A percentile compares a stretch with the other conserved stretches of the same genome.
Conservation (phyloP, 2,888 invertebrate species). For the Chloroclysta siterata region DNA sequence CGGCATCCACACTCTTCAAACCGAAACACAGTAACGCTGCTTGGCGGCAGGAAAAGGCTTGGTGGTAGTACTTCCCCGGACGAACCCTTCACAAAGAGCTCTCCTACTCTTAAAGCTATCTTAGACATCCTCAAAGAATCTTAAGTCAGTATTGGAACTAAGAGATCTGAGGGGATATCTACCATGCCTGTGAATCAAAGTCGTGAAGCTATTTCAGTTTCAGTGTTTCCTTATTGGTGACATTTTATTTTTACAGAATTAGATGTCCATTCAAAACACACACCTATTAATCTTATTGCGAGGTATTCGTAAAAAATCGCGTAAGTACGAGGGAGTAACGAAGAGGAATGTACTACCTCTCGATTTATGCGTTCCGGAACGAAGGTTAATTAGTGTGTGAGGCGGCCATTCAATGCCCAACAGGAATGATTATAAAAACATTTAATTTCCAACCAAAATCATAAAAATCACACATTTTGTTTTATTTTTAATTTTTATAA, state of each 20-base stretch:
- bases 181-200: too few relatives aligned
- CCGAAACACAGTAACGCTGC: too few relatives aligned
- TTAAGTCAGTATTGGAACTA: too few relatives aligned
- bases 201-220: too few relatives aligned
- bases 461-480: not conserved
- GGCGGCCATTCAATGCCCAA: conserved; percentile 51
- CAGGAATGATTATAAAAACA: not conserved
- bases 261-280: conserved; percentile 32
- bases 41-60: too few relatives aligned
- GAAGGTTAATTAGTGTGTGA: conserved; percentile 70
- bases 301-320: conserved; percentile 48
- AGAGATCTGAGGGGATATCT: too few relatives aligned
- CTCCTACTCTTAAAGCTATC: too few relatives aligned
- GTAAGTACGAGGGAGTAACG: conserved; percentile 46
- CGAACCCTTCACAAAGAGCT: too few relatives aligned
- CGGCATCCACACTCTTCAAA: too few relatives aligned
- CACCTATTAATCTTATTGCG: conserved; percentile 42
- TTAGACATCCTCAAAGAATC: too few relatives aligned
- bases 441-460: not conserved
- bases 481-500: too few relatives aligned
- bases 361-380: conserved; percentile 71
- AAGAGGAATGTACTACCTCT: conserved; percentile 63
- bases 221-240: not conserved
- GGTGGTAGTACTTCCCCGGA: too few relatives aligned
- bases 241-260: conserved; percentile 2